These are phyloP conservation scores for Pammene aurita DNA, from an alignment of 2,888 invertebrate genomes.

Conservation along the genomic window DNA sequence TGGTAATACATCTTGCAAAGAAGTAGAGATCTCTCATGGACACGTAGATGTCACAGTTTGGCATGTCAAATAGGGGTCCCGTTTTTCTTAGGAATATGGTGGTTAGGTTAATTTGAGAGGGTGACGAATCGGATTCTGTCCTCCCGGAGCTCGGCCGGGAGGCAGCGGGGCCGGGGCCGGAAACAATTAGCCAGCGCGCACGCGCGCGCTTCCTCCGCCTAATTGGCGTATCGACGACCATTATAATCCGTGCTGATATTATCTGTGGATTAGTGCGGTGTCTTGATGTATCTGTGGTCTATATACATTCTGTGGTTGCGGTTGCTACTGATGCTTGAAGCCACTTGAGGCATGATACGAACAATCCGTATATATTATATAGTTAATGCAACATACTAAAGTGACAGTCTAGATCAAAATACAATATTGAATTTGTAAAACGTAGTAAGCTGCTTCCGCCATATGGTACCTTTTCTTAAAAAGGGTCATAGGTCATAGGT, in stretches of 20 bases:
- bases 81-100: too few relatives aligned
- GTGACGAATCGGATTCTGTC: background rate
- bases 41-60: too few relatives aligned
- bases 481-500: too few relatives aligned
- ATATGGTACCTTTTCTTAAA: too few relatives aligned
- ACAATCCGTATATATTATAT: background rate
- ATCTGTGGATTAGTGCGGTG: conserved; percentile 51
- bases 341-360: background rate
- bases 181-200: conserved; percentile 79
- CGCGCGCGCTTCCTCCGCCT: conserved; percentile 76
- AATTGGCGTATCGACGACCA: conserved; percentile 78
- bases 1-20: too few relatives aligned
- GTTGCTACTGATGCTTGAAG: conserved; percentile 18
- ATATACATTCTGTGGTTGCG: background rate
- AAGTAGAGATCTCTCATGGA: too few relatives aligned
- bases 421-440: too few relatives aligned
- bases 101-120: background rate
- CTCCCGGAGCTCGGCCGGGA: conserved; percentile 1
- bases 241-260: conserved; percentile 69
- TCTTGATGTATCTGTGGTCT: conserved; percentile 15
- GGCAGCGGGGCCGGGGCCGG: conserved; percentile 48
- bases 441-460: too few relatives aligned
- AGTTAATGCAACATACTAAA: too few relatives aligned
- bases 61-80: too few relatives aligned
- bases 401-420: too few relatives aligned